Conservation (phyloP, 2,113 vertebrate genomes). For the Ptilonorhynchus violaceus region DNA sequence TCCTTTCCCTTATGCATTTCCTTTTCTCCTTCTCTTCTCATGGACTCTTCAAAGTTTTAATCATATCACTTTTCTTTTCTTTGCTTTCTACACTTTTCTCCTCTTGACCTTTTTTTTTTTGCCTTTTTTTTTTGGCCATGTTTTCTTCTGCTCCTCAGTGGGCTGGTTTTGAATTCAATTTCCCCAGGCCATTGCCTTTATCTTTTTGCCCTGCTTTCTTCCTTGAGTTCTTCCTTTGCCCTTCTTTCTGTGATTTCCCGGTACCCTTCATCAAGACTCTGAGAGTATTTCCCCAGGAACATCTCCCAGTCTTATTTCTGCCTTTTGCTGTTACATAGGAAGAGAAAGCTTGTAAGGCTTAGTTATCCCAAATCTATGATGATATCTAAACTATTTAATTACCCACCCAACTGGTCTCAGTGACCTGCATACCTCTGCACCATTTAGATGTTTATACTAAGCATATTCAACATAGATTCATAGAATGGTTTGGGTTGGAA, state of each 20-base stretch:
- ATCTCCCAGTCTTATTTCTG: background rate
- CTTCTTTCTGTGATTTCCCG: background rate
- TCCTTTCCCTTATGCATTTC: background rate
- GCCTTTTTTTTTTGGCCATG: background rate
- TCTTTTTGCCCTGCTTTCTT: background rate
- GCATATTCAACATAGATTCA: background rate
- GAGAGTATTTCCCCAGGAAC: background rate
- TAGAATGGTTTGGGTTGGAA: background rate
- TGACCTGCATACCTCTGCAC: background rate
- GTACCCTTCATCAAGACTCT: background rate
- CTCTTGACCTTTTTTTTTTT: background rate
- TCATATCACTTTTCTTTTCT: background rate
- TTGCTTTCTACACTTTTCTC: background rate
- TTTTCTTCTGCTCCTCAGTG: background rate
- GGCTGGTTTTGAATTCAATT: background rate
- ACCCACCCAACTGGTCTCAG: background rate
- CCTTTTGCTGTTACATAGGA: background rate
- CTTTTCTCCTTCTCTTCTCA: background rate
- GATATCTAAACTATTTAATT: background rate
- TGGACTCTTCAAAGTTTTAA: background rate
- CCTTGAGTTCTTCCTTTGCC: background rate
- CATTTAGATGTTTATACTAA: background rate
- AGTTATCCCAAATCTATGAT: background rate
- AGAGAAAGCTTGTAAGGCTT: background rate
- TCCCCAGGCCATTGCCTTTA: background rate